These are phyloP conservation scores for Callopanchax toddi DNA, from an alignment of 2,113 vertebrate species.

Conservation along the genomic window DNA sequence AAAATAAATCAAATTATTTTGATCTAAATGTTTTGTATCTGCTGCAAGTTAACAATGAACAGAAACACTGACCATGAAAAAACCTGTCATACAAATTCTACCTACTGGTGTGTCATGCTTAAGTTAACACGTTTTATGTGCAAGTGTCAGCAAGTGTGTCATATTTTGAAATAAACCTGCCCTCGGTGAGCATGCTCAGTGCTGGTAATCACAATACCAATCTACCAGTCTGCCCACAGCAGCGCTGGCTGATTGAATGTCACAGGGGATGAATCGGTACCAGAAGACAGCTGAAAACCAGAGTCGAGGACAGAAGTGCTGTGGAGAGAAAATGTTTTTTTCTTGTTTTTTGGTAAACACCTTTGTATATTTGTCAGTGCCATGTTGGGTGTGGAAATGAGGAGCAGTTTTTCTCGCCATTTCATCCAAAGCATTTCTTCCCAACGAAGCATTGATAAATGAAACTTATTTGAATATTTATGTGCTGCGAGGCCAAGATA, in stretches of 20 bases:
- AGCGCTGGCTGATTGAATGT: slow-evolving; percentile 69
- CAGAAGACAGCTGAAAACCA: slow-evolving; percentile 58
- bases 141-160: slow-evolving; percentile 29
- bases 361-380: slow-evolving; percentile 56
- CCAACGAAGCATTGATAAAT: slow-evolving; percentile 67
- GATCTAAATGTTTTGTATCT: background rate
- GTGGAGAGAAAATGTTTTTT: slow-evolving; percentile 35
- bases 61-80: background rate
- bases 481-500: slow-evolving; percentile 76
- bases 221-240: slow-evolving; percentile 72
- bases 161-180: slow-evolving; percentile 37
- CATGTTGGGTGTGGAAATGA: slow-evolving; percentile 37
- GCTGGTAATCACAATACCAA: slow-evolving; percentile 70
- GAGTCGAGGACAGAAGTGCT: slow-evolving; percentile 39
- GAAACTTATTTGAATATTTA: slow-evolving; percentile 79
- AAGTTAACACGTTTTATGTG: slow-evolving; percentile 42
- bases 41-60: slow-evolving; percentile 45
- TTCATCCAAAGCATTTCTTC: slow-evolving; percentile 61
- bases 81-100: slow-evolving; percentile 17
- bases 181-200: slow-evolving; percentile 53
- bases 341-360: slow-evolving; percentile 41
- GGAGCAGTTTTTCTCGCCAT: slow-evolving; percentile 43
- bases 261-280: slow-evolving; percentile 69
- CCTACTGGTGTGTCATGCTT: slow-evolving; percentile 44
- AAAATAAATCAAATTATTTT: too few species aligned